Percentiles rank a stretch among this genome's conserved stretches.
These are phyloP conservation scores for Brotula barbata DNA, from an alignment of 2,797 vertebrate species.

Conservation along the genomic window DNA sequence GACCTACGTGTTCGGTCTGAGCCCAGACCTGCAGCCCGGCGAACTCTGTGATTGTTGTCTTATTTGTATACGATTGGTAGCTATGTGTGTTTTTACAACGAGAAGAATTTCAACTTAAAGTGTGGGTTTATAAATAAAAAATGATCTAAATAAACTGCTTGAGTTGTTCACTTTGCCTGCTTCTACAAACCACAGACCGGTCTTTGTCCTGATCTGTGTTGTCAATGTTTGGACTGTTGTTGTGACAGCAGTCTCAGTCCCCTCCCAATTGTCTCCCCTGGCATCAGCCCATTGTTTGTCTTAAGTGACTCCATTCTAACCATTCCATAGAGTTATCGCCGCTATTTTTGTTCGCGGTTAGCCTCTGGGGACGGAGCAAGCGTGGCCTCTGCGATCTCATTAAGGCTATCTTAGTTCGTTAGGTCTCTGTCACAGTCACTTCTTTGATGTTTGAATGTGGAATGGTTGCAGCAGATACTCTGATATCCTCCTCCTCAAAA, in stretches of 20 bases:
- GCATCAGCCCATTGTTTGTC: slow-evolving; percentile 31
- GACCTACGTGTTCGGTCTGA: slow-evolving; percentile 14
- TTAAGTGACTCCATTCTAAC: slow-evolving; percentile 51
- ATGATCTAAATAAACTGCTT: background rate
- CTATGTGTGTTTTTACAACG: background rate
- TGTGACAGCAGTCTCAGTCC: background rate
- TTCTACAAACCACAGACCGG: background rate
- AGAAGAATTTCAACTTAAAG: background rate
- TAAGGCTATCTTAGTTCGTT: slow-evolving; percentile 72
- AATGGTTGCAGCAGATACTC: slow-evolving; percentile 43
- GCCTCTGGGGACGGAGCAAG: slow-evolving; percentile 45
- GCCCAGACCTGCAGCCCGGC: slow-evolving; percentile 5
- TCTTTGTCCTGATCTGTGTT: no score
- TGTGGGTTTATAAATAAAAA: background rate
- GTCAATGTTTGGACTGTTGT: no score
- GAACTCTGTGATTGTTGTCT: background rate
- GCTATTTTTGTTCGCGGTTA: slow-evolving; percentile 66
- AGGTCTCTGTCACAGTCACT: slow-evolving; percentile 57
- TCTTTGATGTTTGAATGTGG: slow-evolving; percentile 52
- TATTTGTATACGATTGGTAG: background rate
- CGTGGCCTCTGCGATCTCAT: slow-evolving; percentile 60
- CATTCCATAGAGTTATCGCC: slow-evolving; percentile 61
- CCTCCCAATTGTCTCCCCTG: slow-evolving; percentile 26
- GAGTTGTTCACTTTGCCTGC: background rate
- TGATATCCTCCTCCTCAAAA: slow-evolving; percentile 43